Evolutionary conservation across 2,797 vertebrate species (phyloP), one percentile per base, ranked within the genome.

Genomic region (Pelodytes ibericus): DNA sequence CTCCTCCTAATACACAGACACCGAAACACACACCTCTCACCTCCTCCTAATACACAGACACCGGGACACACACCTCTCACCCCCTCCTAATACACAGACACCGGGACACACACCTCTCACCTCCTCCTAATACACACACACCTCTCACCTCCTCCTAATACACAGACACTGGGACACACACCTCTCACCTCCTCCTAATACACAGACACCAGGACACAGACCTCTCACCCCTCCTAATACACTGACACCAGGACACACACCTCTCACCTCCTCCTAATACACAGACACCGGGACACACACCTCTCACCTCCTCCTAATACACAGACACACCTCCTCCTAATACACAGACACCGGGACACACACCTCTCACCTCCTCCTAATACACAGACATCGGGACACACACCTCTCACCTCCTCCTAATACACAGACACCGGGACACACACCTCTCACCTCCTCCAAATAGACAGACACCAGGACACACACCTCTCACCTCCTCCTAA

Each of bases 41-140:
- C 41, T 44, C 41, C 41, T 44, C 41, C 49, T 53, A 53, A 53
- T 53, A 53, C 49, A 53, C 3, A 53, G 20, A 44, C 41, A 44
- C 16, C 5, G 16, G 41, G 31, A 36, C 31, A 11, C 44, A 1
- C 11, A 1, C 49, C 18, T 53, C 49, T 53, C 49, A 53, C 49
- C 49, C 16, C 49, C 49, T 53, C 49, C 18, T 53, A 53, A 53
- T 53, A 53, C 49, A 53, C 49, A 53, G 49, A 53, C 49, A 53
- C n/a, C 49, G n/a, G 4, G 20, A 53, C 0, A 4, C n/a, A 1
- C 8, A 1, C 49, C 18, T 53, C 49, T 53, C 49, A 53, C 49
- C 49, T 44, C 49, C 49, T 53, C 49, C 49, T 53, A 53, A 53
- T 53, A 53, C 49, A 53, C 49, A 53, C 18, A 53, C 49, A 53